Evolutionary conservation across 2,888 invertebrate species (phyloP).

Genomic region (Euzetes globulus): DNA sequence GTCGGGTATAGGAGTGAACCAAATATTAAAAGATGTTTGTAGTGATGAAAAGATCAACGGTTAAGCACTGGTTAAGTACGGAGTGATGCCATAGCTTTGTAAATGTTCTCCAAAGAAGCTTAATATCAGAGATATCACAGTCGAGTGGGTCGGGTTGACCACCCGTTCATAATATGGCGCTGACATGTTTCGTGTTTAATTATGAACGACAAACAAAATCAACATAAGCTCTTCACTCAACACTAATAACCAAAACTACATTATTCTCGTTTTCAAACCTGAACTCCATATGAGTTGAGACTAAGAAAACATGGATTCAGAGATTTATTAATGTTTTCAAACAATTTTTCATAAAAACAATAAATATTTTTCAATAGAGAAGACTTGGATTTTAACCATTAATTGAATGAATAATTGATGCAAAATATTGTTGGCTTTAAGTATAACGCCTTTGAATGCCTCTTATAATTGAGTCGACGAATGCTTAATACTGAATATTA

Average conservation of each 20-base stretch:
- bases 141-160: neutral
- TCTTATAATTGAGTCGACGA: neutral
- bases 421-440: neutral
- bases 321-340: too few relatives aligned
- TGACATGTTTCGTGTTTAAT: constrained; percentile 1
- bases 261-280: neutral
- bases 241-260: neutral
- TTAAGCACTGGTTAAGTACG: neutral
- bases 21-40: neutral
- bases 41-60: neutral
- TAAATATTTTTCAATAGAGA: too few relatives aligned
- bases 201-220: neutral
- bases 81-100: neutral
- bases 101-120: neutral
- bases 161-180: neutral
- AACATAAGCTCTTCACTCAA: neutral
- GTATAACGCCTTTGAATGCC: neutral
- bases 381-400: neutral
- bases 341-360: too few relatives aligned
- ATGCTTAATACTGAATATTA: neutral
- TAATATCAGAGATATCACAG: constrained; percentile 4
- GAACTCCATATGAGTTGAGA: neutral
- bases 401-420: neutral
- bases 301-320: too few relatives aligned
- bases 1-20: neutral